phyloP scores from a whole-genome alignment of 2,888 invertebrate genomes.

The Allophyes oxyacanthae region DNA sequence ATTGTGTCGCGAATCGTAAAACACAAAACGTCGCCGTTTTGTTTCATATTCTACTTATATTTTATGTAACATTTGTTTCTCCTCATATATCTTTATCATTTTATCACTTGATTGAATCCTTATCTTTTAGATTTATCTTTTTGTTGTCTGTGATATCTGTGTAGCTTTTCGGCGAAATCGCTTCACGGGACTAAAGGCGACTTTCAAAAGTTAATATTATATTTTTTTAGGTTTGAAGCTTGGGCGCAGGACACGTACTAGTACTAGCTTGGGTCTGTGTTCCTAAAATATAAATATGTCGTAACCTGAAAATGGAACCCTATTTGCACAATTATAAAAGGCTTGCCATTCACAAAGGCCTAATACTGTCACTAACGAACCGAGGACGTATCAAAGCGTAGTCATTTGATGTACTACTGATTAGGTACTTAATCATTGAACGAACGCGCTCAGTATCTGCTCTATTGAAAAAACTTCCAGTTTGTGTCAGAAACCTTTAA shows the following conservation, averaged over 20 bases:
- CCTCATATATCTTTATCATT: slow-evolving; percentile 10
- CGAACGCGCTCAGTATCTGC: neutral
- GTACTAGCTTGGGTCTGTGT: no score
- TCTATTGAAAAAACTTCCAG: neutral
- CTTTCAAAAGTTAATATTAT: no score
- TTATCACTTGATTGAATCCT: slow-evolving; percentile 19
- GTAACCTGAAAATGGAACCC: no score
- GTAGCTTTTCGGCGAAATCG: neutral
- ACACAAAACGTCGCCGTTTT: slow-evolving; percentile 6
- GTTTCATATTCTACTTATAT: neutral
- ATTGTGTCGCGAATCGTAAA: slow-evolving; percentile 2
- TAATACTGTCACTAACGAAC: no score
- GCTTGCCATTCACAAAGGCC: no score
- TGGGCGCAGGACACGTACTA: no score
- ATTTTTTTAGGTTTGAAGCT: no score
- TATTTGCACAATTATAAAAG: no score
- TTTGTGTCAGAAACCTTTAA: neutral
- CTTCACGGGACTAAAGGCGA: no score
- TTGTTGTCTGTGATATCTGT: neutral
- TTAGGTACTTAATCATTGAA: slow-evolving; percentile 11
- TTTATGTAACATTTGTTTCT: slow-evolving; percentile 5
- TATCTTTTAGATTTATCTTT: slow-evolving; percentile 8
- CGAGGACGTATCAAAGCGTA: slow-evolving; percentile 13
- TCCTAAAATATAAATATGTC: no score
- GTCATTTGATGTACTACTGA: neutral